Percentiles rank a stretch among this genome's conserved stretches.
phyloP scores from a whole-genome alignment of 2,888 invertebrate species.

The Adelognathus sp. region DNA sequence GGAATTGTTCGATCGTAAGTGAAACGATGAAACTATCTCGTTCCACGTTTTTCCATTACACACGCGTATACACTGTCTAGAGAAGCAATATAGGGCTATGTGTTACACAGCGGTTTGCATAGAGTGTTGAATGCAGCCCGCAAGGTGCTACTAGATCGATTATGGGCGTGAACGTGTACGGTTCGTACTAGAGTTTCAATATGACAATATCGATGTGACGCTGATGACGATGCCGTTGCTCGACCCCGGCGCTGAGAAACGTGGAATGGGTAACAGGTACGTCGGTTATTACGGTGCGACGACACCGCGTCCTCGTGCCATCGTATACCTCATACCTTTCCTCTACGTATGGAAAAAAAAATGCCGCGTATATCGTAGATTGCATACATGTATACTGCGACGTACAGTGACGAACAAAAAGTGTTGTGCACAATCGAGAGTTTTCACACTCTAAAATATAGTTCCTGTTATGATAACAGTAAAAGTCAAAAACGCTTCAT shows the following conservation, averaged over 20 bases:
- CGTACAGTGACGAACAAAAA: too few species aligned
- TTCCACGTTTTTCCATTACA: not conserved
- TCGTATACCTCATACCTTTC: slow-evolving; percentile 7
- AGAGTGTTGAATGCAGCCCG: not conserved
- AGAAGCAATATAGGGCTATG: not conserved
- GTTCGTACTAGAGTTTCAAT: slow-evolving; percentile 8
- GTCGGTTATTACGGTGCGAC: slow-evolving; percentile 4
- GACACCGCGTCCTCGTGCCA: slow-evolving; percentile 23
- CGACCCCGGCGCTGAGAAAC: not conserved
- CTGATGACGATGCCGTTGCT: not conserved
- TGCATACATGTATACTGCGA: too few species aligned
- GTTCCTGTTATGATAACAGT: too few species aligned
- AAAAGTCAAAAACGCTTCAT: too few species aligned
- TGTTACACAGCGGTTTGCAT: not conserved
- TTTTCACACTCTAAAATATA: too few species aligned
- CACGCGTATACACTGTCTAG: not conserved
- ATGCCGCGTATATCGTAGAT: not conserved
- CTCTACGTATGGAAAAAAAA: slow-evolving; percentile 4
- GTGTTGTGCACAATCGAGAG: too few species aligned
- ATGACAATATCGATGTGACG: slow-evolving; percentile 16
- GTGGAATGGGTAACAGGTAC: not conserved
- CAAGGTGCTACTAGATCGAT: slow-evolving; percentile 16
- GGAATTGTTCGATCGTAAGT: not conserved
- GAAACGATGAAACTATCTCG: slow-evolving; percentile 19
- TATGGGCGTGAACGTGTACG: slow-evolving; percentile 9